Conservation (phyloP, 2,113 vertebrate genomes). For the Philantomba maxwellii region DNA sequence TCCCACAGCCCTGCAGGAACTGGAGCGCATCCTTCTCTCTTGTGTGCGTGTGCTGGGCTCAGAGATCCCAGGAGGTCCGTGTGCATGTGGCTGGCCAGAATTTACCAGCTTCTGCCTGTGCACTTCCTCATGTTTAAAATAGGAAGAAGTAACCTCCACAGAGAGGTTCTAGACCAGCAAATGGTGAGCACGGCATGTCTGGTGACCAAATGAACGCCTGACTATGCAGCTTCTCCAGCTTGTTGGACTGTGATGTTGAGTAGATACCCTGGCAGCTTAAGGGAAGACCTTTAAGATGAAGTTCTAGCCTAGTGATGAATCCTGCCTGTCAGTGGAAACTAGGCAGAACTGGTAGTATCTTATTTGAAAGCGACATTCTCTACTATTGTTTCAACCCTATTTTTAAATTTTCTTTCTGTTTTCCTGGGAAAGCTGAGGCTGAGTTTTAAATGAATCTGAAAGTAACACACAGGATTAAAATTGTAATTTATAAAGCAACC, state of each 20-base stretch:
- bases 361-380: neutral
- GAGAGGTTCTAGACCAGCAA: neutral
- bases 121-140: neutral
- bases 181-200: neutral
- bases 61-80: neutral
- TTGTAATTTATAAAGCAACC: neutral
- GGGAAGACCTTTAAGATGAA: neutral
- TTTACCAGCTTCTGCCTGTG: neutral
- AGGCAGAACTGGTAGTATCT: neutral
- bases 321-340: neutral
- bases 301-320: neutral
- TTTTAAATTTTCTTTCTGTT: neutral
- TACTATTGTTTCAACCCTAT: neutral
- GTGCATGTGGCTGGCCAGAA: neutral
- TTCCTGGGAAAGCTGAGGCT: neutral
- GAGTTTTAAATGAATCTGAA: neutral
- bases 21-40: neutral
- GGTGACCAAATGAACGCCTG: neutral
- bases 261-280: neutral
- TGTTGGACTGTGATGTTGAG: neutral
- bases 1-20: neutral
- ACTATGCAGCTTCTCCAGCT: neutral
- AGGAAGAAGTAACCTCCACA: neutral
- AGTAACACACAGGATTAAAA: neutral
- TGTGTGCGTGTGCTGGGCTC: rapidly evolving